Evolutionary conservation across 2,888 invertebrate genomes (phyloP).

Genomic region (Oxycera nigricornis): DNA sequence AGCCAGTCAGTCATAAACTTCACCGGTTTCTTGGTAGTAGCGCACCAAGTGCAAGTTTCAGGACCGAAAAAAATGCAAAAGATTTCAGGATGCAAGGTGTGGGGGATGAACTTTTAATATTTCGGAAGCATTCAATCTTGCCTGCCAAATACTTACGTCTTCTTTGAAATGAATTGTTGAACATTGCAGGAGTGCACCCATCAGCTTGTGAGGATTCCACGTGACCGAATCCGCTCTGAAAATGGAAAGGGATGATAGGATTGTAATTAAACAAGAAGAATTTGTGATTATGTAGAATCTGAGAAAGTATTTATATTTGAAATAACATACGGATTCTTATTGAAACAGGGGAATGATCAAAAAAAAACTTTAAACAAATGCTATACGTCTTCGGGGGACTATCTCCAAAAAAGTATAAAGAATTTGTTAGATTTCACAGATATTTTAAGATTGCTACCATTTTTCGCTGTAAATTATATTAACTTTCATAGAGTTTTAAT

Average conservation of each 20-base stretch:
- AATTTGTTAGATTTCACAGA: too few relatives aligned
- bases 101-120: constrained; percentile 30
- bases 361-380: too few relatives aligned
- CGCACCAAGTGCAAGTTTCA: background rate
- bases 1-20: constrained; percentile 29
- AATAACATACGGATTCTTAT: too few relatives aligned
- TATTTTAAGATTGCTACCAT: too few relatives aligned
- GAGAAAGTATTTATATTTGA: too few relatives aligned
- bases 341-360: too few relatives aligned
- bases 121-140: constrained; percentile 12
- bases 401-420: too few relatives aligned
- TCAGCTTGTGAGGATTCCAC: constrained; percentile 99
- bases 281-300: too few relatives aligned
- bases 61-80: background rate
- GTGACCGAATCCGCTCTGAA: constrained; percentile 93
- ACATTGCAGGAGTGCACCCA: constrained; percentile 96
- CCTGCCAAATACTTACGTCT: constrained; percentile 76
- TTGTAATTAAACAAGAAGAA: constrained; percentile 11
- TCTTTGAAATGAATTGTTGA: constrained; percentile 97
- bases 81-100: constrained; percentile 13
- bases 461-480: too few relatives aligned
- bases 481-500: too few relatives aligned
- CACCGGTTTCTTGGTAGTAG: background rate
- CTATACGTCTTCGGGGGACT: too few relatives aligned
- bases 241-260: constrained; percentile 50